Evolutionary conservation across 2,888 invertebrate species (phyloP).

Genomic region (Oligia fasciuncula): DNA sequence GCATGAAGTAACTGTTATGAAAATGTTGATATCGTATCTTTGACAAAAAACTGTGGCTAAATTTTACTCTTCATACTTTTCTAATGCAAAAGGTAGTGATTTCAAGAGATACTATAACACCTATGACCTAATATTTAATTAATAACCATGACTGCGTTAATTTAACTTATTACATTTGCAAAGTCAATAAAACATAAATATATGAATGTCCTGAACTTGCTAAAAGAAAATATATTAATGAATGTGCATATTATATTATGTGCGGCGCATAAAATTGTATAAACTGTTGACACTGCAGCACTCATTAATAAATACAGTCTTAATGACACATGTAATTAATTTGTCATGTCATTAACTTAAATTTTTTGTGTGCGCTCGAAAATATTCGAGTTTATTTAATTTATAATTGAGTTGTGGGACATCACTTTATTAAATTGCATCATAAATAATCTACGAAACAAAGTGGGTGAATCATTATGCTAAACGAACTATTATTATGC

Average conservation of each 20-base stretch:
- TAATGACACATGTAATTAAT: conserved; percentile 24
- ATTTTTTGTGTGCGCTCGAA: conserved; percentile 5
- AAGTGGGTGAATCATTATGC: background rate
- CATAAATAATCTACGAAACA: background rate
- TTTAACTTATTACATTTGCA: conserved; percentile 1
- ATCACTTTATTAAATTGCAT: conserved; percentile 3
- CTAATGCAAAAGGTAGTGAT: background rate
- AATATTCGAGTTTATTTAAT: conserved; percentile 14
- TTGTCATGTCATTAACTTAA: conserved; percentile 10
- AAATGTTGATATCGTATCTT: background rate
- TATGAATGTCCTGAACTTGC: conserved; percentile 3
- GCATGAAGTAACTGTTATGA: background rate
- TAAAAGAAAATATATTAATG: conserved; percentile 28
- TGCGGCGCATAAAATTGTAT: conserved; percentile 3
- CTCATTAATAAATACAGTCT: conserved; percentile 40
- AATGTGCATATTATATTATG: conserved; percentile 31
- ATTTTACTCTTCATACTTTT: no score
- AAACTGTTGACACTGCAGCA: conserved; percentile 7
- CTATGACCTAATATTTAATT: background rate
- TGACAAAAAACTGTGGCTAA: no score
- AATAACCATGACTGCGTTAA: background rate
- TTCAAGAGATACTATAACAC: background rate
- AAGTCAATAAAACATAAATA: conserved; percentile 6
- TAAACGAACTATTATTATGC: background rate
- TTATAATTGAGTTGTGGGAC: background rate